phyloP scores from a whole-genome alignment of 2,113 vertebrate species.

The Capreolus pygargus region DNA sequence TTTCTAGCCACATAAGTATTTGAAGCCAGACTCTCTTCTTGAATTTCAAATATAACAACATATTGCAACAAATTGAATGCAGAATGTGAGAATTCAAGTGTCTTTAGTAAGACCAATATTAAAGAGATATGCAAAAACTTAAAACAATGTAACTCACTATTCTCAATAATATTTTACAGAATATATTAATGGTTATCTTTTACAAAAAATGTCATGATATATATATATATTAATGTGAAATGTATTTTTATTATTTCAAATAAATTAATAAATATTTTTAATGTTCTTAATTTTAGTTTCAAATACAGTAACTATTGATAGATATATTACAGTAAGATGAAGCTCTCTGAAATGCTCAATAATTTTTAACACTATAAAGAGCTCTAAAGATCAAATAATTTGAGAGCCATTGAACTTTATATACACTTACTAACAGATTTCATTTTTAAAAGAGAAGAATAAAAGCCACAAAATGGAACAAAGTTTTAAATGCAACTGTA shows the following conservation, averaged over 20 bases:
- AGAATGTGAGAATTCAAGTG: not conserved
- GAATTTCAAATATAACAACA: not conserved
- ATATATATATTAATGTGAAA: not conserved
- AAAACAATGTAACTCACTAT: not conserved
- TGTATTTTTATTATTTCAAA: not conserved
- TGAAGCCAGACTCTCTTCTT: not conserved
- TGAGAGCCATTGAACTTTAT: not conserved
- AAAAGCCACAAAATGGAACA: not conserved
- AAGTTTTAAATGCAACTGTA: not conserved
- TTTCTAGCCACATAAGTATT: not conserved
- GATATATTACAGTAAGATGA: not conserved
- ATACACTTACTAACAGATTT: not conserved
- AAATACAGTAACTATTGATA: not conserved
- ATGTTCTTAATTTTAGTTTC: not conserved
- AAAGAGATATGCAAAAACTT: constrained; percentile 13
- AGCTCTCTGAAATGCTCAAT: not conserved
- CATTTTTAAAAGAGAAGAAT: not conserved
- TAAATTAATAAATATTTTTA: not conserved
- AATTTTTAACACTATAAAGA: not conserved
- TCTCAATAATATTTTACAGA: not conserved
- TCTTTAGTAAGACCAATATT: not conserved
- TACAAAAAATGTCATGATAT: not conserved
- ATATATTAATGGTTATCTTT: not conserved
- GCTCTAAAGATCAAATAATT: not conserved
- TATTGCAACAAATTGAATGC: not conserved